Percentiles rank a stretch among this genome's conserved stretches.
Conservation (phyloP, 2,888 invertebrate genomes). For the Slavum lentiscoides region DNA sequence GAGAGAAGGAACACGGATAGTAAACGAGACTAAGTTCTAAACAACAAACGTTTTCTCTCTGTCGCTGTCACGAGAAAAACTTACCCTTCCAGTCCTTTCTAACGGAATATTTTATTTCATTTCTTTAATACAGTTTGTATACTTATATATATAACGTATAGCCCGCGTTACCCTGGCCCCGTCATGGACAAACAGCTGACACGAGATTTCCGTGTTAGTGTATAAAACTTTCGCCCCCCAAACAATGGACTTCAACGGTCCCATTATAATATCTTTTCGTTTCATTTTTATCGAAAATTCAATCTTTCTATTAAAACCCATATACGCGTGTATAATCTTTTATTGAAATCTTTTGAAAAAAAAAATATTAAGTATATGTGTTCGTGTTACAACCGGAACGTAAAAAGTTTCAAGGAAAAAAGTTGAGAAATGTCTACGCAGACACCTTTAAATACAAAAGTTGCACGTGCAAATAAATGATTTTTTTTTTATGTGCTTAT, state of each 20-base stretch:
- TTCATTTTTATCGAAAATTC: constrained; percentile 23
- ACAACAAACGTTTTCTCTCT: no score
- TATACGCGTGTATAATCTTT: not conserved
- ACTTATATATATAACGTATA: no score
- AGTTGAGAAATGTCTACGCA: no score
- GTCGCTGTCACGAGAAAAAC: no score
- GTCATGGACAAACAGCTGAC: not conserved
- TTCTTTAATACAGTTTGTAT: no score
- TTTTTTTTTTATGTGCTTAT: not conserved
- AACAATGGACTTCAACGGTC: constrained; percentile 32
- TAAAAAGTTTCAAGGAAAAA: not conserved
- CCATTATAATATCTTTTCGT: constrained; percentile 16
- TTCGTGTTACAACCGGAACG: not conserved
- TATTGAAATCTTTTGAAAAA: no score
- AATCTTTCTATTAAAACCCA: constrained; percentile 10
- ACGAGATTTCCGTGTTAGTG: not conserved
- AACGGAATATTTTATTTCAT: no score
- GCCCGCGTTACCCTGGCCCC: no score
- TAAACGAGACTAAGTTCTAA: no score
- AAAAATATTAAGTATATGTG: not conserved
- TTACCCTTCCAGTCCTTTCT: no score
- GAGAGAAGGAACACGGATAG: no score
- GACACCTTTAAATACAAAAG: not conserved
- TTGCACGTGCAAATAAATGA: constrained; percentile 6
- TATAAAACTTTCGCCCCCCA: constrained; percentile 6